phyloP scores from a whole-genome alignment of 2,797 vertebrate species.

The Lithobates pipiens region DNA sequence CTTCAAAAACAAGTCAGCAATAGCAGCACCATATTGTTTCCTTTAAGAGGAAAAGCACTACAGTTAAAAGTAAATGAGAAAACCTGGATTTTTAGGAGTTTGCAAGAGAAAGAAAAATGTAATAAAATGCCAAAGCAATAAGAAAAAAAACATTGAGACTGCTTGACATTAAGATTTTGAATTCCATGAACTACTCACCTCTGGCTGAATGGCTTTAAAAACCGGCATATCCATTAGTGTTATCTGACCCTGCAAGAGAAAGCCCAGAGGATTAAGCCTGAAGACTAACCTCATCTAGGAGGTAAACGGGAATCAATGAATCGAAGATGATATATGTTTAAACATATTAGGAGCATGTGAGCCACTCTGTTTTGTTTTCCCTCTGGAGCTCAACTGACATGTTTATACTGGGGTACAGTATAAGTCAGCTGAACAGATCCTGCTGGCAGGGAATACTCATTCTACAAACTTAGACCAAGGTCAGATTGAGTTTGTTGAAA shows the following conservation, averaged over 20 bases:
- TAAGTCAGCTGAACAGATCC: background rate
- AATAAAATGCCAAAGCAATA: background rate
- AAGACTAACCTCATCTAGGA: background rate
- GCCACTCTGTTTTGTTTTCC: background rate
- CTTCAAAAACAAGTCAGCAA: too few species aligned
- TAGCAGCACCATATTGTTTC: too few species aligned
- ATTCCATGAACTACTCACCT: constrained; percentile 80
- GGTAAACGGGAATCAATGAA: constrained; percentile 5
- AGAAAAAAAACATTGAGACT: background rate
- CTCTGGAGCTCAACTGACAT: constrained; percentile 14
- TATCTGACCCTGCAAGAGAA: constrained; percentile 90
- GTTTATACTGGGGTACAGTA: constrained; percentile 22
- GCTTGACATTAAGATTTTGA: constrained; percentile 27
- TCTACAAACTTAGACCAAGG: background rate
- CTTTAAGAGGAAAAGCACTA: too few species aligned
- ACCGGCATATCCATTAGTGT: constrained; percentile 97
- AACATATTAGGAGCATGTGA: background rate
- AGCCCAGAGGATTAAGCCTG: constrained; percentile 37
- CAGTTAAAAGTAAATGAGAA: background rate
- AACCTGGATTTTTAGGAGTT: background rate
- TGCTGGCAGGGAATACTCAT: background rate
- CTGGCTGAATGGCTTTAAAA: constrained; percentile 98
- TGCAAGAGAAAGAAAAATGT: background rate
- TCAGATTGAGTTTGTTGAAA: background rate
- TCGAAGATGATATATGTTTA: background rate